Percentiles rank a stretch among this genome's conserved stretches.
Evolutionary conservation across 1,140 invertebrate genomes (phyloP).

Genomic region (Brachionus asplanchnoidis): DNA sequence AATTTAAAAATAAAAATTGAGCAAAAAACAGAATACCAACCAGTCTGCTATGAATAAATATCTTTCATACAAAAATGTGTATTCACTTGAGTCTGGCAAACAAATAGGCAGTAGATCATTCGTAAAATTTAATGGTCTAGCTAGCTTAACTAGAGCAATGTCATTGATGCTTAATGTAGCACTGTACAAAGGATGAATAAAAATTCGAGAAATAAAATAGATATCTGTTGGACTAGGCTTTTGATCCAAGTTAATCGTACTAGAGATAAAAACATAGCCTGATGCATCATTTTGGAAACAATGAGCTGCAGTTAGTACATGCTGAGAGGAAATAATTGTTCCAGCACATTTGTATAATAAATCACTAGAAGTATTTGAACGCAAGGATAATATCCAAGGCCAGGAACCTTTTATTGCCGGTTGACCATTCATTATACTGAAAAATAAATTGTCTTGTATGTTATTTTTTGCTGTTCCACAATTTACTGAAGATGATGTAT

Average conservation of each 20-base stretch:
- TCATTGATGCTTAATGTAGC: not conserved
- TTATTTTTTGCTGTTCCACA: no score
- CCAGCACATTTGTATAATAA: not conserved
- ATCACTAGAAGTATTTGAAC: not conserved
- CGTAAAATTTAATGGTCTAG: not conserved
- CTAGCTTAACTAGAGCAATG: not conserved
- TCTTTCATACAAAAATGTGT: not conserved
- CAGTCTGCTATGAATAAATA: not conserved
- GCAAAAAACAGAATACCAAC: not conserved
- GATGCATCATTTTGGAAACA: not conserved
- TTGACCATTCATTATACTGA: not conserved
- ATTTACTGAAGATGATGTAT: no score
- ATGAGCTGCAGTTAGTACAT: constrained; percentile 6
- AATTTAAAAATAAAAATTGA: not conserved
- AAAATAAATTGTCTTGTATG: not conserved
- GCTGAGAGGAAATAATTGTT: not conserved
- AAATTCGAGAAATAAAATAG: not conserved
- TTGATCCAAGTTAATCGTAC: not conserved
- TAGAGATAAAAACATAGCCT: not conserved
- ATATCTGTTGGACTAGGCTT: not conserved
- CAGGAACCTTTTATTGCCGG: not conserved
- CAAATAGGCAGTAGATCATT: not conserved
- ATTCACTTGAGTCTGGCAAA: not conserved
- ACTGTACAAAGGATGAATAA: not conserved
- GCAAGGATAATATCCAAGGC: not conserved